These are phyloP conservation scores for Perithous albicinctus DNA, from an alignment of 2,888 invertebrate species.

Conservation along the genomic window DNA sequence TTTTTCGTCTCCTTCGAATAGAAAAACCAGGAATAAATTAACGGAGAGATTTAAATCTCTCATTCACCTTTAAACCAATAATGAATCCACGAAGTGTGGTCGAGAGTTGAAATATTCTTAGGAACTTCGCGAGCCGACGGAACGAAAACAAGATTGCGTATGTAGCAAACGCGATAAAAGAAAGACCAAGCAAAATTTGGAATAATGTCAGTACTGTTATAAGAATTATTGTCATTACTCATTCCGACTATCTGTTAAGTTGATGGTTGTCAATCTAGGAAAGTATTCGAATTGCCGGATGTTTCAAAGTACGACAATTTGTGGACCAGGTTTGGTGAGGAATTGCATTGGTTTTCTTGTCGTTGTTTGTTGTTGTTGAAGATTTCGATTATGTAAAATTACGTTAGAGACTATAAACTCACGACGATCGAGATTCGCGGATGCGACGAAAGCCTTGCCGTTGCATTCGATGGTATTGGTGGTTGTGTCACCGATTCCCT, in stretches of 20 bases:
- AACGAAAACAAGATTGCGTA: constrained; percentile 50
- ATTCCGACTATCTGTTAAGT: no score
- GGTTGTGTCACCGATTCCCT: constrained; percentile 81
- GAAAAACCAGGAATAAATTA: constrained; percentile 17
- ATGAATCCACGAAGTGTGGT: background rate
- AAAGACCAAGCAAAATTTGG: no score
- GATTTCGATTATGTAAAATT: background rate
- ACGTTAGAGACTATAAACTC: constrained; percentile 69
- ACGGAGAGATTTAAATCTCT: constrained; percentile 35
- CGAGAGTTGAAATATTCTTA: background rate
- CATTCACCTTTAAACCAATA: constrained; percentile 27
- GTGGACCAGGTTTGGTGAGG: no score
- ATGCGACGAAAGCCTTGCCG: constrained; percentile 80
- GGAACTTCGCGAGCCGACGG: constrained; percentile 51
- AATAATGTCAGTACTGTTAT: no score
- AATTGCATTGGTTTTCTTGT: background rate
- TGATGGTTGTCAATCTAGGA: no score
- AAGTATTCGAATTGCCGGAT: no score
- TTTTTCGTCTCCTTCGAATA: constrained; percentile 37
- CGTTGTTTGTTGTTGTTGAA: background rate
- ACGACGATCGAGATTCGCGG: constrained; percentile 80
- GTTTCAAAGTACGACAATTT: no score
- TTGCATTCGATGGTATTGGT: constrained; percentile 80
- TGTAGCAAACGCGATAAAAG: no score
- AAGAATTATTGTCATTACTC: no score